Base-by-base conservation (phyloP, 37 sponge, comb jelly and placozoan genomes). In the Lycopodina hypogea region DNA sequence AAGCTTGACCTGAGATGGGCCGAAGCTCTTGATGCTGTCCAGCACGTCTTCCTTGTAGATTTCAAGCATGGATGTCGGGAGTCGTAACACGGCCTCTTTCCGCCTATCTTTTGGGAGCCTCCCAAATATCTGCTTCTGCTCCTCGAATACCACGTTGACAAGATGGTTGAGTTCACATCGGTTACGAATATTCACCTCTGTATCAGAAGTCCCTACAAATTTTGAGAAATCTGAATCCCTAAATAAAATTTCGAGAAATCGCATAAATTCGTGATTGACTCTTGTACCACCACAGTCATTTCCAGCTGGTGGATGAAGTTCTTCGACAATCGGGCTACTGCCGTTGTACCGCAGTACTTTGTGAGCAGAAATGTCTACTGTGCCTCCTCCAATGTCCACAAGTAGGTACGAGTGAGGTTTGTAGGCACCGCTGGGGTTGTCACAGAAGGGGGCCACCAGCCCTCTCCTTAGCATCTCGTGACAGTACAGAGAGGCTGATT, bases 331-430 rank as follows among this genome's bases (percentile, higher is more conserved):
- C 3, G 71, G 71, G 24, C 21, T 42, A 48, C 41, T 48, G 2
- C 24, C 55, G 14, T 52, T 30, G 38, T 75, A 75, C 1, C 22
- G 6, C 18, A 45, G 15, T 42, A 61, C 45, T 37, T 56, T 56
- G 63, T 84, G 85, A 32, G 85, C 72, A 0, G 78, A 69, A 29
- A 84, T 78, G 41, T 84, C 85, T 11, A 84, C 85, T 29, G 85
- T 84, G 14, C 85, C 85, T 33, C 85, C 85, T 33, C 85, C 85
- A 61, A 84, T 71, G 28, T 84, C 85, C 0, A 84, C 71, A 11
- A 84, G 29, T 4, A 84, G 50, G 61, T 84, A 84, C 6, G 39
- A 56, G 34, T 68, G 55, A 26, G 84, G 42, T n/a, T 56, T 68
- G 26, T 23, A 38, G 2, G 42, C 3, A 36, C 64, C 75, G 30